Evolutionary conservation across 2,797 vertebrate species (phyloP), one percentile per base, ranked within the genome.

Genomic region (Schizopygopsis pylzovi): DNA sequence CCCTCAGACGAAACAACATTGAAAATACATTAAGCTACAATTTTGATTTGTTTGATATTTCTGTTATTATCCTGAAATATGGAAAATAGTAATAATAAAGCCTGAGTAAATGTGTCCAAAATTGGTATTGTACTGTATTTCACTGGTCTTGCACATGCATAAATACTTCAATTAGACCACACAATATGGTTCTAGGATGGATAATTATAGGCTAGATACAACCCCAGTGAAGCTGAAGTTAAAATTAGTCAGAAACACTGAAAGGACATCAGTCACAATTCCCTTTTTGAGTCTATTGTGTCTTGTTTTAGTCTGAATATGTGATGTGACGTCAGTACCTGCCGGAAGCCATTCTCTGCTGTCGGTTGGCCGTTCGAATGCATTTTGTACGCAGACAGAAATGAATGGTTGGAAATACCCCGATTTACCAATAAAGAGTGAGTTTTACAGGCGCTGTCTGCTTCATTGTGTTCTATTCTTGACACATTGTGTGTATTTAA

Each of bases 361-460:
- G 22, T 61, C 65, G 90, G 72, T 85, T 91, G 85, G 89, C 87
- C 84, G 87, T 91, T 91, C 75, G 37, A 91, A 92, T 94, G 93
- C 92, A 94, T 93, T 95, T 86, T 95, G 87, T 92, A 92, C 91
- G 84, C 92, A 90, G 82, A 90, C 59, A 87, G 52, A 92, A 88
- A 88, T 87, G 86, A 81, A 84, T 91, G 87, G 88, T 86, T 89
- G 81, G 84, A 89, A 85, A 52, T 72, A 71, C 39, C 63, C 90
- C 76, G 90, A 90, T 71, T 72, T 90, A 85, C 82, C 82, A 95
- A 92, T 94, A 94, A 95, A 49, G 89, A 84, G 61, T 81, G 37
- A 93, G 86, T 88, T 84, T 41, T 89, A 81, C 82, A 77, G 79
- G 80, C 86, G 6, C 28, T 25, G 33, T 54, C 41, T 75, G 20